Conservation (phyloP, 2,797 vertebrate genomes). For the Liparis tanakae region DNA sequence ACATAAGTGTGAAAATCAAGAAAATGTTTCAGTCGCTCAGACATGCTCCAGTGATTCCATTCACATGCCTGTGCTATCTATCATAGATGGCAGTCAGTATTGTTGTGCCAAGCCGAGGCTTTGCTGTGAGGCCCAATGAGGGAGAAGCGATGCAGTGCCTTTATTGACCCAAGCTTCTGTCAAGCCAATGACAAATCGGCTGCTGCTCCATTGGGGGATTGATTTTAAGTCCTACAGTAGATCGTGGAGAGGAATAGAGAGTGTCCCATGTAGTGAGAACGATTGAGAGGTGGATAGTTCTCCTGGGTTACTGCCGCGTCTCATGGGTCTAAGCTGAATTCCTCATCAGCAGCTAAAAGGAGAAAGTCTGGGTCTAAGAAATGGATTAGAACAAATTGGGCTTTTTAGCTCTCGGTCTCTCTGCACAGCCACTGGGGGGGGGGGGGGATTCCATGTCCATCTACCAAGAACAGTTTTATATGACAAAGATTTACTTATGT, state of each 20-base stretch:
- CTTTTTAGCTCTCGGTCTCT: slow-evolving; percentile 4
- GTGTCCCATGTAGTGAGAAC: slow-evolving; percentile 52
- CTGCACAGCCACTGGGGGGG: neutral
- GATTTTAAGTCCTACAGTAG: slow-evolving; percentile 76
- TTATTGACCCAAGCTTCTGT: slow-evolving; percentile 82
- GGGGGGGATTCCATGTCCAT: slow-evolving; percentile 1
- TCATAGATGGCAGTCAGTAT: slow-evolving; percentile 73
- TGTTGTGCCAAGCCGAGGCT: slow-evolving; percentile 79
- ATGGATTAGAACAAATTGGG: slow-evolving; percentile 15
- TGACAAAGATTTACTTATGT: neutral
- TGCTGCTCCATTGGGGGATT: slow-evolving; percentile 65
- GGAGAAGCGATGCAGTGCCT: slow-evolving; percentile 71
- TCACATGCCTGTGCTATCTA: slow-evolving; percentile 68
- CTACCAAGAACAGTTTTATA: slow-evolving; percentile 14
- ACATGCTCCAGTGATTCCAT: slow-evolving; percentile 60
- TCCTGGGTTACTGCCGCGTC: slow-evolving; percentile 7
- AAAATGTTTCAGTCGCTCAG: slow-evolving; percentile 50
- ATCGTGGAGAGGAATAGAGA: slow-evolving; percentile 62
- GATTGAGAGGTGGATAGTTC: slow-evolving; percentile 40
- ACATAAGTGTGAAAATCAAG: slow-evolving; percentile 52
- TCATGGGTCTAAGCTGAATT: slow-evolving; percentile 37
- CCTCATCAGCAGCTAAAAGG: slow-evolving; percentile 33
- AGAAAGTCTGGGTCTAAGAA: slow-evolving; percentile 19
- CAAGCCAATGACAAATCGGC: slow-evolving; percentile 81
- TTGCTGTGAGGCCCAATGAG: slow-evolving; percentile 67